phyloP scores from a whole-genome alignment of 2,113 vertebrate genomes.

The Corvus cornix region DNA sequence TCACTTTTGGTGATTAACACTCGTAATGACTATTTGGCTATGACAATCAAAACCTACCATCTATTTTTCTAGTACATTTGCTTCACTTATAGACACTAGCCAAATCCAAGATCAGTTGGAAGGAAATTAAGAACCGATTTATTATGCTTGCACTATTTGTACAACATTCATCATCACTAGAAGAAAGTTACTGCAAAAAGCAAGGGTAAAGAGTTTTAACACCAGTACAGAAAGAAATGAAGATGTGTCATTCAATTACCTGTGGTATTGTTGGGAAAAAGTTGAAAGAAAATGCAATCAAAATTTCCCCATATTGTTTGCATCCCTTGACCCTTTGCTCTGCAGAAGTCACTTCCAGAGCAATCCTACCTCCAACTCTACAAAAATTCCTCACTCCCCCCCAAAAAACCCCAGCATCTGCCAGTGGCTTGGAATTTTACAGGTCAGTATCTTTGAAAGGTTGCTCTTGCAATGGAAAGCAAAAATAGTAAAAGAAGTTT shows the following conservation, averaged over 20 bases:
- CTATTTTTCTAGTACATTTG: conserved; percentile 66
- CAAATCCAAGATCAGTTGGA: conserved; percentile 52
- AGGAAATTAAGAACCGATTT: conserved; percentile 70
- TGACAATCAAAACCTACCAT: conserved; percentile 58
- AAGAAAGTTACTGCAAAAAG: conserved; percentile 53
- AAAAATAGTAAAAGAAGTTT: background rate
- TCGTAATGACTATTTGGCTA: conserved; percentile 59
- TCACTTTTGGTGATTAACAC: conserved; percentile 57
- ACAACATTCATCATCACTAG: conserved; percentile 62
- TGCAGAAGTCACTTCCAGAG: background rate
- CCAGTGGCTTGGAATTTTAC: background rate
- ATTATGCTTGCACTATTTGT: conserved; percentile 54
- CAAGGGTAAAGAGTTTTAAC: conserved; percentile 49
- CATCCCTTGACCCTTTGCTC: background rate
- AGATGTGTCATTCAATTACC: conserved; percentile 24
- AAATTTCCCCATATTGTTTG: background rate
- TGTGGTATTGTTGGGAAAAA: background rate
- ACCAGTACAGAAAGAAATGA: conserved; percentile 50
- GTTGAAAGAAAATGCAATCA: conserved; percentile 9
- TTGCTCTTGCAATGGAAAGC: background rate
- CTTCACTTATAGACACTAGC: conserved; percentile 54
- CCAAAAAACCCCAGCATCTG: background rate
- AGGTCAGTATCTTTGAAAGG: background rate
- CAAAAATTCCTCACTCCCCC: background rate
- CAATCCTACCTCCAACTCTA: background rate